Evolutionary conservation across 2,888 invertebrate species (phyloP).

Genomic region (Acanthoscelides obtectus): DNA sequence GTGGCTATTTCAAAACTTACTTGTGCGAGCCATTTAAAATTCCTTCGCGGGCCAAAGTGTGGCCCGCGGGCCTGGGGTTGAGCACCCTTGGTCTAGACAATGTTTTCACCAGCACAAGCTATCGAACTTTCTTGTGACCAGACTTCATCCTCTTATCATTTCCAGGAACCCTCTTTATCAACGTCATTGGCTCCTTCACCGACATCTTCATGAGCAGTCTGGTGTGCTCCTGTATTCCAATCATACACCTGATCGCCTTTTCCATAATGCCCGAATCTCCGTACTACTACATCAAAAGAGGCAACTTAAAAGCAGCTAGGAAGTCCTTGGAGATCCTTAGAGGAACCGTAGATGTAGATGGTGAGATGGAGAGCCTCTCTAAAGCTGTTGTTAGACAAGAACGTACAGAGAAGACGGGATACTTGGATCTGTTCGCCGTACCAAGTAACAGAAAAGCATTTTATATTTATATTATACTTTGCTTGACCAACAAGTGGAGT

Average conservation of each 20-base stretch:
- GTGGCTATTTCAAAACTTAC: no score
- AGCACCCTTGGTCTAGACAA: no score
- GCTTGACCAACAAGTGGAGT: conserved; percentile 59
- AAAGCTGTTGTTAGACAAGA: conserved; percentile 42
- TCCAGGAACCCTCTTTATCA: conserved; percentile 53
- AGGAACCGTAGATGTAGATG: conserved; percentile 50
- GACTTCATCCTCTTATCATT: no score
- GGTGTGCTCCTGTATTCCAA: conserved; percentile 56
- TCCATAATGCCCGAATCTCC: conserved; percentile 65
- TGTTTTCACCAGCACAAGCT: no score
- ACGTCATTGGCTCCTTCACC: conserved; percentile 57
- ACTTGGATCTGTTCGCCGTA: conserved; percentile 51
- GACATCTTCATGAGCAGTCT: conserved; percentile 53
- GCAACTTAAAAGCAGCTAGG: conserved; percentile 47
- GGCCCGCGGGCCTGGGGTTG: no score
- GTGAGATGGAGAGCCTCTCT: conserved; percentile 44
- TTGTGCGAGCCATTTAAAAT: no score
- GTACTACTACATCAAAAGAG: conserved; percentile 47
- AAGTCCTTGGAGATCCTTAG: conserved; percentile 56
- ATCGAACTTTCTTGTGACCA: no score
- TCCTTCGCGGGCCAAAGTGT: no score
- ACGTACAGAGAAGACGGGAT: conserved; percentile 49
- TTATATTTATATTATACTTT: conserved; percentile 56
- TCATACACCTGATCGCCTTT: conserved; percentile 55
- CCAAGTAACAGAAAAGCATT: conserved; percentile 59